Conservation (phyloP, 2,888 invertebrate genomes). For the Drepanosiphum platanoidis region DNA sequence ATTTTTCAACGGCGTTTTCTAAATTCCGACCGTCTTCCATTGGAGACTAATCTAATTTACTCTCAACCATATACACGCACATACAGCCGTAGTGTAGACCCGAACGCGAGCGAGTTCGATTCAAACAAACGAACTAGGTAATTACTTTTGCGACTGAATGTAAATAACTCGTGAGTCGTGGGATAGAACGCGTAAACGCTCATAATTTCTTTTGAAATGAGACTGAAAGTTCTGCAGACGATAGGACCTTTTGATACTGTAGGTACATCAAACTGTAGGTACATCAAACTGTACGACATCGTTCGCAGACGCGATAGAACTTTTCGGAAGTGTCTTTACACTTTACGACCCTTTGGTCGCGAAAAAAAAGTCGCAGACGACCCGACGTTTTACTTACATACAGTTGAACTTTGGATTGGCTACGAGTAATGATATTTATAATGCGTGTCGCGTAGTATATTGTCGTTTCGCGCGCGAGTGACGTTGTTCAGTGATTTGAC, state of each 20-base stretch:
- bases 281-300: background rate
- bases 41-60: too few relatives aligned
- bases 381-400: too few relatives aligned
- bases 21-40: too few relatives aligned
- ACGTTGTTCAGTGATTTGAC: too few relatives aligned
- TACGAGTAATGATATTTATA: too few relatives aligned
- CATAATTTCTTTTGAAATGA: background rate
- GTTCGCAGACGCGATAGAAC: background rate
- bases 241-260: background rate
- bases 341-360: too few relatives aligned
- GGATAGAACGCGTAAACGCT: background rate
- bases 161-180: background rate
- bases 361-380: too few relatives aligned
- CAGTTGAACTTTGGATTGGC: background rate
- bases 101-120: background rate
- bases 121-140: background rate
- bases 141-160: background rate
- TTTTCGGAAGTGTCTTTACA: background rate
- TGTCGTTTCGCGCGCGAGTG: background rate
- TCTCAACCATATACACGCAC: background rate
- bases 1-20: too few relatives aligned
- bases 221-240: background rate
- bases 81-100: background rate
- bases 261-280: too few relatives aligned
- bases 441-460: too few relatives aligned